A percentile compares a stretch with the other conserved stretches of the same genome.
phyloP scores from a whole-genome alignment of 1,140 invertebrate genomes.

The Aporrectodea caliginosa region DNA sequence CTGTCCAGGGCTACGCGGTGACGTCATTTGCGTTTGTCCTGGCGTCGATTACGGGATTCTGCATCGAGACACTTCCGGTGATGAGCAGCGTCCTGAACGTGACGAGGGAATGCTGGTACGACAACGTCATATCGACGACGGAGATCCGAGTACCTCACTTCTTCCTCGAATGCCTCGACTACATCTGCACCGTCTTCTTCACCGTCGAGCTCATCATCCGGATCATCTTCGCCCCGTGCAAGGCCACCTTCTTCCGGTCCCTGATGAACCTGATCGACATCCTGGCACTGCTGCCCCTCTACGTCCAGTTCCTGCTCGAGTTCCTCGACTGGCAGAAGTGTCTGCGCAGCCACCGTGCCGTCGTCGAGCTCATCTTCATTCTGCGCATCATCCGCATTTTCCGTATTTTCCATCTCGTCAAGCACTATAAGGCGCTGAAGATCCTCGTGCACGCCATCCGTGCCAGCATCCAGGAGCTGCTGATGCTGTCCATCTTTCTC shows the following conservation, averaged over 20 bases:
- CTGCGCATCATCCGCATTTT: slow-evolving; percentile 51
- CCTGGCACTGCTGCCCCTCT: slow-evolving; percentile 56
- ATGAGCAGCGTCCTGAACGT: slow-evolving; percentile 1
- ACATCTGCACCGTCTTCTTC: slow-evolving; percentile 57
- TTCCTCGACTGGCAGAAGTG: slow-evolving; percentile 22
- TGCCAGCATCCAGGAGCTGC: slow-evolving; percentile 49
- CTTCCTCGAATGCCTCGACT: slow-evolving; percentile 40
- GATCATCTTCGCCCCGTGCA: slow-evolving; percentile 56
- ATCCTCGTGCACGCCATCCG: slow-evolving; percentile 51
- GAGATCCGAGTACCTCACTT: slow-evolving; percentile 1
- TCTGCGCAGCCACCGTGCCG: slow-evolving; percentile 26
- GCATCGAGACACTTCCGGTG: slow-evolving; percentile 25
- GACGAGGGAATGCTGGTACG: not conserved
- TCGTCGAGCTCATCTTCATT: slow-evolving; percentile 34
- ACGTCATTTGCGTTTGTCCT: slow-evolving; percentile 37
- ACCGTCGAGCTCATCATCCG: slow-evolving; percentile 56
- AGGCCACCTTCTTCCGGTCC: slow-evolving; percentile 52
- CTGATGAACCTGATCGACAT: slow-evolving; percentile 59
- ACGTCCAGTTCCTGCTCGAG: slow-evolving; percentile 23
- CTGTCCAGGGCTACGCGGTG: slow-evolving; percentile 29
- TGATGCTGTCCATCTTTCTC: slow-evolving; percentile 90
- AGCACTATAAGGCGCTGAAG: slow-evolving; percentile 50
- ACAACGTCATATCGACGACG: slow-evolving; percentile 8
- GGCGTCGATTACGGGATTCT: slow-evolving; percentile 28
- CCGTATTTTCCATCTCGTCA: slow-evolving; percentile 51